Base-by-base conservation (phyloP, 2,113 vertebrate species). In the Dasyornis broadbenti region DNA sequence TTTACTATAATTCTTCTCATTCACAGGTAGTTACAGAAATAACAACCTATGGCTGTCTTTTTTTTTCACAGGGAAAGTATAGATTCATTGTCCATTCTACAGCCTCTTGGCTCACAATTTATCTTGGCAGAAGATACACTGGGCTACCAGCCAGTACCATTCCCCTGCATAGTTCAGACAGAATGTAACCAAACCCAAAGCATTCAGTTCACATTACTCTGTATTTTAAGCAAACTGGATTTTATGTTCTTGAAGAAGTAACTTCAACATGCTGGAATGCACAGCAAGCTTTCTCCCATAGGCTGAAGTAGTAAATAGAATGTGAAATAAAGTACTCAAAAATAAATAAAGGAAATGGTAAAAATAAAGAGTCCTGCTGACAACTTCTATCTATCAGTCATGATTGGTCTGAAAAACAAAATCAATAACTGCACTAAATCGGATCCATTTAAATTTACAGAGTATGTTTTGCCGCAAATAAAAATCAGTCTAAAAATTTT, bases 401-500 rank as follows among this genome's bases (percentile, higher is more conserved):
- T 90, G 92, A 96, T 11, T 95, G 70, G 71, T 96, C 68, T 95
- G 54, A 94, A 85, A 96, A 92, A 96, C 31, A 45, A 96, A 96
- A 95, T 90, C 54, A 93, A 72, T 92, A 56, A 93, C 89, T 92
- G 70, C 45, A 90, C 80, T 73, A 92, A 73, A 95, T 44, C n/a
- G 14, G 52, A 88, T 92, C 87, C 33, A 86, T 94, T 96, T 96
- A 96, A 57, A 91, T 61, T 69, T 94, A 64, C 52, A 69, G 85
- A 61, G 35, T 72, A 93, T 96, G 66, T 85, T 97, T 96, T 95
- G 75, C 77, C 96, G 75, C 95, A 95, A 94, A 95, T 92, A 92
- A 97, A 86, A 97, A 59, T 92, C 30, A 70, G 57, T 78, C 44
- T 73, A 94, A 59, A 49, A 19, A 2, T 18, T 86, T 88, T 81